phyloP scores from a whole-genome alignment of 1,140 invertebrate genomes.

The Galendromus occidentalis region DNA sequence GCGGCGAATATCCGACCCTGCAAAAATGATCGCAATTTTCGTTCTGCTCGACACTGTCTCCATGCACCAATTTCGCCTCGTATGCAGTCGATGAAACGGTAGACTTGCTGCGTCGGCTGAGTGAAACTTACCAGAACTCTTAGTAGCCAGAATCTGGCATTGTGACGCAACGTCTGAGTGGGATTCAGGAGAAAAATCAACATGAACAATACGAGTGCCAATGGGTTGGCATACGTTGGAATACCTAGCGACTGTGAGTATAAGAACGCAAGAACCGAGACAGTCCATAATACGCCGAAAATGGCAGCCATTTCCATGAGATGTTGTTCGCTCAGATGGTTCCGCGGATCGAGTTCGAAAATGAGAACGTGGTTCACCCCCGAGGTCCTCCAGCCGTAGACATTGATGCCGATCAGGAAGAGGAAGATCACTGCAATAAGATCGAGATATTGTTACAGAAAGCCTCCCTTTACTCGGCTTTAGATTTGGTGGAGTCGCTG shows the following conservation, averaged over 20 bases:
- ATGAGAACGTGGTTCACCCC: constrained; percentile 98
- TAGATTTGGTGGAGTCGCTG: too few species aligned
- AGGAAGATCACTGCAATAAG: constrained; percentile 48
- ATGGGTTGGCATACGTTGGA: constrained; percentile 70
- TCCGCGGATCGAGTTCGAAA: constrained; percentile 91
- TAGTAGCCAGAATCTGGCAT: constrained; percentile 49
- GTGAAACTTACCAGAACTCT: constrained; percentile 35
- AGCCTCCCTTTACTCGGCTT: too few species aligned
- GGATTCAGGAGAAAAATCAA: constrained; percentile 76
- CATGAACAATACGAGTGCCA: constrained; percentile 68
- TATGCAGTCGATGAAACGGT: too few species aligned
- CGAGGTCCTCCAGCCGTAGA: constrained; percentile 90
- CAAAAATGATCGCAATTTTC: too few species aligned
- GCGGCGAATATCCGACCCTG: constrained; percentile 62
- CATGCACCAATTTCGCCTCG: too few species aligned
- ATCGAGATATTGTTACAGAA: too few species aligned
- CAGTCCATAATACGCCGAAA: constrained; percentile 81
- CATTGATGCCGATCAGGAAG: constrained; percentile 89
- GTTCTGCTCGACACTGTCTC: too few species aligned
- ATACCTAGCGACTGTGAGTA: constrained; percentile 70
- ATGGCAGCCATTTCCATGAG: constrained; percentile 87
- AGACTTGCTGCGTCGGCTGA: too few species aligned
- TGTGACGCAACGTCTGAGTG: constrained; percentile 68
- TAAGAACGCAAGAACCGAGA: constrained; percentile 47
- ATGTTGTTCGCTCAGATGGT: constrained; percentile 83